Base-by-base conservation (phyloP, 2,113 vertebrate species). In the Phalacrocorax carbo region DNA sequence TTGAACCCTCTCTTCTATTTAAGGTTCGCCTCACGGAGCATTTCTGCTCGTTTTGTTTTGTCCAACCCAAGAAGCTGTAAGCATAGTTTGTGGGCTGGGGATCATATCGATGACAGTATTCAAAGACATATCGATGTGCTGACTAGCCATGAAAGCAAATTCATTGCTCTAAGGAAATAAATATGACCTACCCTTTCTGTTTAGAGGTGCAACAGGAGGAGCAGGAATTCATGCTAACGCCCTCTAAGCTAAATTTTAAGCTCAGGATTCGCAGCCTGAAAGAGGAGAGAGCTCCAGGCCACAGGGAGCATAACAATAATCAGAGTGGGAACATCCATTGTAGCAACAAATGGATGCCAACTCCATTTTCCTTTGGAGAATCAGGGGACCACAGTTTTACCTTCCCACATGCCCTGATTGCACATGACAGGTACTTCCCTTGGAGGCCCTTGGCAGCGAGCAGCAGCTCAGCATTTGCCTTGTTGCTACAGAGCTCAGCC, bases 381-480 rank as follows among this genome's bases (percentile, higher is more conserved):
- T 29, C 34, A 42, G n/a, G 11, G 15, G 29, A 90, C 22, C 15
- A 29, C 4, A 68, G 44, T 69, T 82, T 62, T 13, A 69, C 32
- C 44, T 83, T 79, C 23, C 49, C 32, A 29, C 40, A 48, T 60
- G 68, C 48, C 38, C 46, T 30, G 30, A 58, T 44, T 25, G 36
- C 40, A 57, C 30, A 23, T 6, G 70, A 73, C 52, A 69, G 52
- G 55, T 19, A 38, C 6, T n/a, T 84, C 16, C 16, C 48, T 38
- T 12, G 4, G 27, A 89, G 55, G 8, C 19, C 4, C n/a, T 55
- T 42, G 6, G 15, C 48, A 81, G 29, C 0, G 0, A 90, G 75
- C 66, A 82, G 78, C 75, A 64, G 75, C 60, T 42, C 29, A 70
- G n/a, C 38, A 44, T 18, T 54, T 75, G 44, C 34, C 58, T 51